Conservation (phyloP, 1,140 invertebrate genomes). For the Kradibia gibbosae region DNA sequence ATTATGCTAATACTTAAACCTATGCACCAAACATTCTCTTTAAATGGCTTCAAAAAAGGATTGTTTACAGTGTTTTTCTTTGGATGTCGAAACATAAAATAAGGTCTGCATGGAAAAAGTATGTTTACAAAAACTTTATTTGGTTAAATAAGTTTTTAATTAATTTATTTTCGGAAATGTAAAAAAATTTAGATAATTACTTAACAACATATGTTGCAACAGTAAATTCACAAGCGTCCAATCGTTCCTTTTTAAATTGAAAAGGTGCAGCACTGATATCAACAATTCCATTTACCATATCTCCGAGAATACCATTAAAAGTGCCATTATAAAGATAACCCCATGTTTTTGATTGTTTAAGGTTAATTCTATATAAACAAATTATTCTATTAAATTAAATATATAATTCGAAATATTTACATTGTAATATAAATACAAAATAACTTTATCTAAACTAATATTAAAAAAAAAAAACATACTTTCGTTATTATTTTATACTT, state of each 20-base stretch:
- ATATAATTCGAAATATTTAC: background rate
- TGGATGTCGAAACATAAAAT: slow-evolving; percentile 79
- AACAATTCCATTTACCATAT: slow-evolving; percentile 73
- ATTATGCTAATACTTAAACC: slow-evolving; percentile 50
- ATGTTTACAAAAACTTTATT: background rate
- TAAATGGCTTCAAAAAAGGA: slow-evolving; percentile 64
- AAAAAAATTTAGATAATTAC: slow-evolving; percentile 61
- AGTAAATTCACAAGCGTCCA: slow-evolving; percentile 75
- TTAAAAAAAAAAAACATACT: too few relatives aligned
- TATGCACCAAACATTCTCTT: slow-evolving; percentile 57
- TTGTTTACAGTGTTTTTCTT: slow-evolving; percentile 75
- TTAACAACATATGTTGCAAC: slow-evolving; percentile 75
- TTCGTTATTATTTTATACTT: too few relatives aligned
- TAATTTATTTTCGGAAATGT: background rate
- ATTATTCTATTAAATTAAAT: background rate
- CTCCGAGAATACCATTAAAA: slow-evolving; percentile 80
- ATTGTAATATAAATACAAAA: background rate
- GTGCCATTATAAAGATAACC: slow-evolving; percentile 77
- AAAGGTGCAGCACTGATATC: slow-evolving; percentile 77
- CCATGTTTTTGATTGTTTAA: slow-evolving; percentile 75
- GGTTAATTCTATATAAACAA: slow-evolving; percentile 69
- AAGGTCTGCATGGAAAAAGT: slow-evolving; percentile 64
- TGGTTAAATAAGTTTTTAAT: background rate
- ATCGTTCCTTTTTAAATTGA: slow-evolving; percentile 75
- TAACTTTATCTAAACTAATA: background rate